Base-by-base conservation (phyloP, 2,113 vertebrate species). In the Crocuta crocuta region DNA sequence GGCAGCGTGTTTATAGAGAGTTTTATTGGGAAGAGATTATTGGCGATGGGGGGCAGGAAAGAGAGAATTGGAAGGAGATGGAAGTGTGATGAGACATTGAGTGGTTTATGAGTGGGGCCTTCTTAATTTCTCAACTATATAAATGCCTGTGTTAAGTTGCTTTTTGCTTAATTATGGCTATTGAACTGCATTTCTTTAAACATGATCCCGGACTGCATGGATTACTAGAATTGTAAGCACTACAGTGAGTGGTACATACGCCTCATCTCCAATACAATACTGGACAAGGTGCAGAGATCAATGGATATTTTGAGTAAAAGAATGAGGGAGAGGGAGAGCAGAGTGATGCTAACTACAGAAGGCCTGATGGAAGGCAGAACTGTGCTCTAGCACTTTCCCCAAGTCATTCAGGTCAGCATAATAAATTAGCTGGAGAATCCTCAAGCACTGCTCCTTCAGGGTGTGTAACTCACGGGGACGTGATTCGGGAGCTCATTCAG, bases 401-500 rank as follows among this genome's bases (percentile, higher is more conserved):
- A 2, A 68, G 24, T 26, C 4, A 63, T 50, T 91, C 10, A 78
- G 26, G 24, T 89, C 53, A n/a, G 7, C 17, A 16, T 39, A 15
- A 53, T 65, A 33, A 26, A 66, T 76, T 78, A 35, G 43, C 31
- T 13, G 10, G 45, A 9, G n/a, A 55, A 43, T 9, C 4, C 31
- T 17, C 10, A 43, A 23, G 2, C 10, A 0, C 45, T 28, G 5
- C 11, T 45, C n/a, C 68, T 93, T 61, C 45, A 16, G 61, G 61
- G 35, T 23, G 53, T 11, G 2, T 35, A 63, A 79, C 71, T 88
- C 28, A 48, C 48, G 1, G 5, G 26, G 70, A 86, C 45, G 70
- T 15, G 10, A 12, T 26, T 74, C 17, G 28, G 74, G 95, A 97
- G 97, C 93, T 96, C 94, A 58, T 97, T 98, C 96, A 95, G 78